phyloP scores from a whole-genome alignment of 2,113 vertebrate species.

The Neofelis nebulosa region DNA sequence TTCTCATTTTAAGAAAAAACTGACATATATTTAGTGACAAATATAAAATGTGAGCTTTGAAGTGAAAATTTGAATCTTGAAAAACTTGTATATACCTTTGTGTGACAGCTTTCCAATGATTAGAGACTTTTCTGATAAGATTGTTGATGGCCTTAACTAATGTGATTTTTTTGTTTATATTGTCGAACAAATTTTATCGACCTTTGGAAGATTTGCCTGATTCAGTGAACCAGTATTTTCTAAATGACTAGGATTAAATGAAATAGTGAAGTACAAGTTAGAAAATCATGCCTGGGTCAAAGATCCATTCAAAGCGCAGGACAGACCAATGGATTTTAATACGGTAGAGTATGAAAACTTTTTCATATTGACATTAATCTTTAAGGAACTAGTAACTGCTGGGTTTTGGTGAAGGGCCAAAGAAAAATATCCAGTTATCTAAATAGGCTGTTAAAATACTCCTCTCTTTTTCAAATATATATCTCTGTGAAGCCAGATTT shows the following conservation, averaged over 20 bases:
- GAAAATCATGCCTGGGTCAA: background rate
- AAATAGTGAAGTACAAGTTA: background rate
- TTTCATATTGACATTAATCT: background rate
- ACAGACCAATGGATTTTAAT: background rate
- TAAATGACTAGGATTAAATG: background rate
- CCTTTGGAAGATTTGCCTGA: background rate
- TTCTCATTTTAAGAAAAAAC: background rate
- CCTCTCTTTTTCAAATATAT: background rate
- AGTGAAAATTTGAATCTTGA: background rate
- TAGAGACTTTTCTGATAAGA: background rate
- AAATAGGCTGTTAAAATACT: constrained; percentile 1
- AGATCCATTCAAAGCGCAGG: background rate
- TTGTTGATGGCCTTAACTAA: background rate
- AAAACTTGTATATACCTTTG: background rate
- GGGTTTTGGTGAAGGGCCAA: background rate
- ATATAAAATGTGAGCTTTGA: background rate
- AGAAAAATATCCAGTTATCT: constrained; percentile 3
- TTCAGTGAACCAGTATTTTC: background rate
- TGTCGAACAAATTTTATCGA: background rate
- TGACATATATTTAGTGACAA: background rate
- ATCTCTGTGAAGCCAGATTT: background rate
- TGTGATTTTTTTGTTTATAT: background rate
- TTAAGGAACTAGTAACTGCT: background rate
- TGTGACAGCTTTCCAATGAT: background rate
- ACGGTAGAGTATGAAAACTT: background rate